A percentile compares a stretch with the other conserved stretches of the same genome.
These are phyloP conservation scores for Zelostemma sp. DNA, from an alignment of 1,140 invertebrate genomes.

Conservation along the genomic window DNA sequence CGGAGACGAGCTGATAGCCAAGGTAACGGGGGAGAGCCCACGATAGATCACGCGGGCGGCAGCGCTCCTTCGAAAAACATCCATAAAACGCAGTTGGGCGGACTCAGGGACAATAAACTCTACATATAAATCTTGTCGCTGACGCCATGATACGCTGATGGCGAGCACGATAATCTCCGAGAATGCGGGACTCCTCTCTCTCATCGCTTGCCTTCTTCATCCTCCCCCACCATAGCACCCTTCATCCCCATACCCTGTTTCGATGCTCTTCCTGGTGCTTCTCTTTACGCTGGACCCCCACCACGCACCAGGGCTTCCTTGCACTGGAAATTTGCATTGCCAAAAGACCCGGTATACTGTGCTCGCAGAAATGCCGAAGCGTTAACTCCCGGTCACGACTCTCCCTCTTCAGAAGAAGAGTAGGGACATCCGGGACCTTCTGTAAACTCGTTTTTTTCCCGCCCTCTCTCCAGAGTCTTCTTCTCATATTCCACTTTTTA, in stretches of 20 bases:
- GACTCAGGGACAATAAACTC: slow-evolving; percentile 72
- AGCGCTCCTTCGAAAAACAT: slow-evolving; percentile 71
- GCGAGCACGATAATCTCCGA: slow-evolving; percentile 71
- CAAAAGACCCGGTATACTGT: slow-evolving; percentile 30
- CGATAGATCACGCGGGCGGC: slow-evolving; percentile 70
- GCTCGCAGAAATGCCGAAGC: slow-evolving; percentile 29
- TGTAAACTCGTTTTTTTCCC: not conserved
- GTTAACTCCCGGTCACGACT: slow-evolving; percentile 23
- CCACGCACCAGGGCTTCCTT: slow-evolving; percentile 26
- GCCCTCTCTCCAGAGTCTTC: no score
- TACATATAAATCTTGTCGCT: slow-evolving; percentile 71
- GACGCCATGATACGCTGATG: slow-evolving; percentile 72
- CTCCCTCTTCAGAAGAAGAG: not conserved
- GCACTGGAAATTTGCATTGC: slow-evolving; percentile 56
- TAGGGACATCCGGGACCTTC: not conserved
- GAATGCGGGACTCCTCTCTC: slow-evolving; percentile 66
- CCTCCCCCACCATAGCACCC: slow-evolving; percentile 25
- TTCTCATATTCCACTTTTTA: no score
- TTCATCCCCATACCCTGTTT: slow-evolving; percentile 31
- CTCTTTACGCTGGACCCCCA: slow-evolving; percentile 11
- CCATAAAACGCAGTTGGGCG: slow-evolving; percentile 72
- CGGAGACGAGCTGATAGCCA: slow-evolving; percentile 42
- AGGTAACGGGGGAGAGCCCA: slow-evolving; percentile 36
- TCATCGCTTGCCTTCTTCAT: slow-evolving; percentile 23
- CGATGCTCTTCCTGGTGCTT: slow-evolving; percentile 20